phyloP scores from a whole-genome alignment of 2,888 invertebrate species.

The Cremastobaeus sp. region DNA sequence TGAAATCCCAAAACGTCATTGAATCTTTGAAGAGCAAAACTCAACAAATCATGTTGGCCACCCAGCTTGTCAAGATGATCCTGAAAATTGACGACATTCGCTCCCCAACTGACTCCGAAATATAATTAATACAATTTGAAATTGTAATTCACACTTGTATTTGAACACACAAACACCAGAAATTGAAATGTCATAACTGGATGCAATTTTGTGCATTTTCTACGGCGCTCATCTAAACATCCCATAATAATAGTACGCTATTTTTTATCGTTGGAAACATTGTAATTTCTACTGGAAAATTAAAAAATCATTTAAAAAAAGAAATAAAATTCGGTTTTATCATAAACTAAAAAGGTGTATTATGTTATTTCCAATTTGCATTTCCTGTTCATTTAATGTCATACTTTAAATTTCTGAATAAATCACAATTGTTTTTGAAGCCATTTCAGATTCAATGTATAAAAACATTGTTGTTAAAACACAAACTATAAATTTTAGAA shows the following conservation, averaged over 20 bases:
- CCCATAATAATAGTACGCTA: conserved; percentile 1
- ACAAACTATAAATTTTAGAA: too few species aligned
- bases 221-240: too few species aligned
- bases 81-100: conserved; percentile 99
- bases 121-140: conserved; percentile 14
- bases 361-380: too few species aligned
- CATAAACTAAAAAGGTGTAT: too few species aligned
- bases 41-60: conserved; percentile 97
- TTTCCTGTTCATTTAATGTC: too few species aligned
- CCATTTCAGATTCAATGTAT: too few species aligned
- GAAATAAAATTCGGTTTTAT: conserved; percentile 21
- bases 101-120: conserved; percentile 78
- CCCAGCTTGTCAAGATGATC: conserved; percentile 99
- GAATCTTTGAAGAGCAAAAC: conserved; percentile 98
- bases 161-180: conserved; percentile 1
- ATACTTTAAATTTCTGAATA: too few species aligned
- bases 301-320: conserved; percentile 21
- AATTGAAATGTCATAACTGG: too few species aligned
- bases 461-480: too few species aligned
- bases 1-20: conserved; percentile 96
- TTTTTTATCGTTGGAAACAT: conserved; percentile 1
- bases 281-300: conserved; percentile 18
- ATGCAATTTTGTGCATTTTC: too few species aligned
- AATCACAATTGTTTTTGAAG: too few species aligned
- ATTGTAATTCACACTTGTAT: neutral